Percentiles rank a stretch among this genome's conserved stretches.
phyloP scores from a whole-genome alignment of 2,113 vertebrate genomes.

The Chiloscyllium plagiosum region DNA sequence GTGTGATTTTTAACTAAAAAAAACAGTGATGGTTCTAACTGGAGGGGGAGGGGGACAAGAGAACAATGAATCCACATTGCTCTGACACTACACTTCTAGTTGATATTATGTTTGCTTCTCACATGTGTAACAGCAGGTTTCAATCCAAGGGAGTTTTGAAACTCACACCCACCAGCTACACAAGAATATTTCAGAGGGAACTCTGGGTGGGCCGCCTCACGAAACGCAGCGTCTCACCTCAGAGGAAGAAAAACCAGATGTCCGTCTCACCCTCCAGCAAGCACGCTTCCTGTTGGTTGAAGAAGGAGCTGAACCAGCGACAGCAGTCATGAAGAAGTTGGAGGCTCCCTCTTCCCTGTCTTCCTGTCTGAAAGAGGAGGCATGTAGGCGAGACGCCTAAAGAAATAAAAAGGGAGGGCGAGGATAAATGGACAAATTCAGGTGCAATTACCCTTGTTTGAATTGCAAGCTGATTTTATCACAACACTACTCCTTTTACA shows the following conservation, averaged over 20 bases:
- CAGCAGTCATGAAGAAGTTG: conserved; percentile 30
- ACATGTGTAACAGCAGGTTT: not conserved
- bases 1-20: not conserved
- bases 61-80: not conserved
- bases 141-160: not conserved
- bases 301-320: conserved; percentile 15
- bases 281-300: conserved; percentile 29
- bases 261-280: conserved; percentile 37
- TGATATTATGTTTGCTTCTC: not conserved
- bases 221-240: conserved; percentile 33
- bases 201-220: conserved; percentile 18
- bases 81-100: not conserved
- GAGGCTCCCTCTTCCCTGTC: conserved; percentile 34
- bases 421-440: not conserved
- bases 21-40: not conserved
- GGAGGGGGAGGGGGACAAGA: not conserved
- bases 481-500: not conserved
- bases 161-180: not conserved
- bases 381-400: conserved; percentile 28
- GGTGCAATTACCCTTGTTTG: conserved; percentile 16
- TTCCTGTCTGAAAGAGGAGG: conserved; percentile 34
- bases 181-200: not conserved
- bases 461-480: not conserved
- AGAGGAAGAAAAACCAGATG: conserved; percentile 22
- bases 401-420: not conserved